phyloP scores from a whole-genome alignment of 2,888 invertebrate species.

The Calliopum simillimum region DNA sequence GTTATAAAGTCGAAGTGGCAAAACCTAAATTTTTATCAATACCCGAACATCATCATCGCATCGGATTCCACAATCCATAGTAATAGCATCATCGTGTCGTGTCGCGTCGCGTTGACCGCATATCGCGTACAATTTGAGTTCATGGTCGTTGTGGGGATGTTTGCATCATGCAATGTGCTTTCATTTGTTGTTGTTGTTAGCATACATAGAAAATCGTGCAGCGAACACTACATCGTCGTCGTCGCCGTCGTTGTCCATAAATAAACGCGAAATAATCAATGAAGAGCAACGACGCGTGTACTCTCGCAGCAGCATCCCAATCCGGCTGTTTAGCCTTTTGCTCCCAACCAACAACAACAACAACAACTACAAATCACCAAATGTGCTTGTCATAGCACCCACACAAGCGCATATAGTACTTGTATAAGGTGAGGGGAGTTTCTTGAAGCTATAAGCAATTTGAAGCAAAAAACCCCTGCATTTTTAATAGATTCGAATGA shows the following conservation, averaged over 20 bases:
- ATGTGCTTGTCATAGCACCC: slow-evolving; percentile 22
- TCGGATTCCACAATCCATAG: neutral
- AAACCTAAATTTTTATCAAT: slow-evolving; percentile 4
- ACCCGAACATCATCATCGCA: neutral
- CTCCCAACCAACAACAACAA: too few relatives aligned
- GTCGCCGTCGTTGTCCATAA: too few relatives aligned
- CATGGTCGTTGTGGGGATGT: slow-evolving; percentile 31
- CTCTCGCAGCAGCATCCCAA: too few relatives aligned
- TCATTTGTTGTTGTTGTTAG: slow-evolving; percentile 4
- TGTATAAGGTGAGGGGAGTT: too few relatives aligned
- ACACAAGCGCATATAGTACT: neutral
- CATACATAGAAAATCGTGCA: too few relatives aligned
- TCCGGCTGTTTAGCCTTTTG: too few relatives aligned
- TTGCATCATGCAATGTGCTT: neutral
- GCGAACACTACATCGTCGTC: too few relatives aligned
- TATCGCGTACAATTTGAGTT: slow-evolving; percentile 17
- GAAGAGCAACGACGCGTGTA: too few relatives aligned
- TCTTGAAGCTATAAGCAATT: neutral
- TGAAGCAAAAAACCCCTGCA: too few relatives aligned
- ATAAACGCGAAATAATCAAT: too few relatives aligned
- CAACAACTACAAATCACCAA: too few relatives aligned
- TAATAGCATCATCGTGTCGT: neutral
- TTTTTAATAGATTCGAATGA: too few relatives aligned
- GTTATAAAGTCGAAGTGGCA: neutral
- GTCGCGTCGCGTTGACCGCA: slow-evolving; percentile 21